A percentile compares a stretch with the other conserved stretches of the same genome.
Evolutionary conservation across 2,113 vertebrate species (phyloP).

Genomic region (Syrmaticus mikado): DNA sequence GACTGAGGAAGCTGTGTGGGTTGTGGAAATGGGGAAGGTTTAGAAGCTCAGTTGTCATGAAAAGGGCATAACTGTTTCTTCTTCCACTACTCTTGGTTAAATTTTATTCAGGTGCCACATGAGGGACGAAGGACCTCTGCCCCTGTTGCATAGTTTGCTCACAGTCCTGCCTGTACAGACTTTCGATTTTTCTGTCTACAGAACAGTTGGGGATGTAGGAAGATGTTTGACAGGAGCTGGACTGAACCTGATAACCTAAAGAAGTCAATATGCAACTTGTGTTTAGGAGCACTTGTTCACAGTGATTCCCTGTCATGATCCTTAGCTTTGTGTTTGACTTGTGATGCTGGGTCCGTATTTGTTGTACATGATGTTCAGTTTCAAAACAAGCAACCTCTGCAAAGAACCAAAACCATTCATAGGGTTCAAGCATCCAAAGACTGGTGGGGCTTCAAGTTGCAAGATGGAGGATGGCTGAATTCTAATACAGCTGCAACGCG

Average conservation of each 20-base stretch:
- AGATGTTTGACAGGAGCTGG: too few relatives aligned
- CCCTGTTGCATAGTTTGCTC: not conserved
- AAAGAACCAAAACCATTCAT: not conserved
- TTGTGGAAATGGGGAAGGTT: accelerated
- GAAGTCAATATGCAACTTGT: accelerated
- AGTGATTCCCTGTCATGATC: not conserved
- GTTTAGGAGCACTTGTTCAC: not conserved
- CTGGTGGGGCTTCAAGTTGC: not conserved
- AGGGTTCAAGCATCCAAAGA: not conserved
- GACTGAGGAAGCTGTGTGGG: not conserved
- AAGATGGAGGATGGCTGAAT: not conserved
- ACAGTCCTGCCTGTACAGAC: not conserved
- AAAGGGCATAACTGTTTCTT: not conserved
- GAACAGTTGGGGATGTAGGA: not conserved
- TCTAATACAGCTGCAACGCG: not conserved
- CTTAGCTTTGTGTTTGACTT: not conserved
- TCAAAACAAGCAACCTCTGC: not conserved
- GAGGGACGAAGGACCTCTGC: not conserved
- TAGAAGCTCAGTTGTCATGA: not conserved
- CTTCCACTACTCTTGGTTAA: not conserved
- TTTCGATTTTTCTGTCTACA: not conserved
- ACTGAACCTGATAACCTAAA: too few relatives aligned
- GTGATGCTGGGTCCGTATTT: not conserved
- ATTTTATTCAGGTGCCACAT: not conserved
- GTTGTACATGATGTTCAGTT: not conserved